Base-by-base conservation (phyloP, 2,888 invertebrate species). In the Lissocephala sabroskyi region DNA sequence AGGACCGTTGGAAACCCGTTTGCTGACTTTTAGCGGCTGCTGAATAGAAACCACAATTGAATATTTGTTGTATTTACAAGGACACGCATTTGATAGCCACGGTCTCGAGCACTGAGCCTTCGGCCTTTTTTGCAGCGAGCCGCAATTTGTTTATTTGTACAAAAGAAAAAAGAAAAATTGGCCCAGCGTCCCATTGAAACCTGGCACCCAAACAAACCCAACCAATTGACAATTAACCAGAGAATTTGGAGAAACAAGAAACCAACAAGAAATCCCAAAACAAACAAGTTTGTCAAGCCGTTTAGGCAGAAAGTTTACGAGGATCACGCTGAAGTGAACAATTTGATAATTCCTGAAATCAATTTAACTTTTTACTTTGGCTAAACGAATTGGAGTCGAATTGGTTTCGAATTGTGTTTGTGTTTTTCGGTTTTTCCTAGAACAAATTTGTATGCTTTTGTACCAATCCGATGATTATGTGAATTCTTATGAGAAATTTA, bases 61-160 rank as follows among this genome's bases (percentile, higher is more conserved):
- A 28, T 49, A 46, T 48, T 48, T 45, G 32, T 44, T 35, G 54
- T 37, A 54, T 58, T 51, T 56, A 49, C 48, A 55, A 30, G 44
- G 32, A 42, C 23, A 33, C 41, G 43, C 42, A 52, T 16, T 7
- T 23, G 23, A 23, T 23, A 23, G 23, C 7, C 9, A 16, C 14
- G 13, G 0, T 35, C 16, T 13, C 14, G 1, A 35, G 10, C 13
- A 37, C 2, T n/a, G n/a, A n/a, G 37, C 37, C 37, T 37, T 18
- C 18, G n/a, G n/a, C n/a, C 1, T 11, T 37, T 64, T 71, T 65
- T 71, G 56, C 56, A 62, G 67, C 57, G 65, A 44, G 56, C 62
- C 60, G 67, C 65, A 58, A 58, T 49, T 58, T 59, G 60, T 58
- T 60, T 33, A 65, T 71, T 67, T 65, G 59, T 62, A 57, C n/a